Conservation (phyloP, 2,797 vertebrate genomes). For the Squalus acanthias region DNA sequence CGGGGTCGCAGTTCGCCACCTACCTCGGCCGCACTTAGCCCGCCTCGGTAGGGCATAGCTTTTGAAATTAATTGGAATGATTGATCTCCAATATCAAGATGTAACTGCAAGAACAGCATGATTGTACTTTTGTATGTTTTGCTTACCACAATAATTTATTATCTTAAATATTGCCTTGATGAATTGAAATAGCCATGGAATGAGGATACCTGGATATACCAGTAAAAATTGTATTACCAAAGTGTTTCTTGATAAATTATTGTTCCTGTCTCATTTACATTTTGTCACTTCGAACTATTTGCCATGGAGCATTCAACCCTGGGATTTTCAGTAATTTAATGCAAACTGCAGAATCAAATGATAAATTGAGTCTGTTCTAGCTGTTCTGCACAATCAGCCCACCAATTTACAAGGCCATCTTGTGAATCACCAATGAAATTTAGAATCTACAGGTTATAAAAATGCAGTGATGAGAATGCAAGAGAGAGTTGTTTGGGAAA, state of each 20-base stretch:
- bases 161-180: neutral
- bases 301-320: slow-evolving; percentile 15
- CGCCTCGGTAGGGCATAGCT: neutral
- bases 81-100: neutral
- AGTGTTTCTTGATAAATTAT: slow-evolving; percentile 23
- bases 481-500: neutral
- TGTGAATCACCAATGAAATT: neutral
- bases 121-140: neutral
- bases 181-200: slow-evolving; percentile 8
- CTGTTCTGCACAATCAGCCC: slow-evolving; percentile 19
- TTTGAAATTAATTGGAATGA: slow-evolving; percentile 7
- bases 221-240: neutral
- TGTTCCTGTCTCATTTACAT: slow-evolving; percentile 22
- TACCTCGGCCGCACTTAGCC: too few relatives aligned
- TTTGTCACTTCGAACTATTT: slow-evolving; percentile 3
- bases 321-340: slow-evolving; percentile 26
- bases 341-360: slow-evolving; percentile 27
- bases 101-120: neutral
- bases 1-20: too few relatives aligned
- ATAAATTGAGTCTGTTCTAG: neutral
- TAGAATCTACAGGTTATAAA: neutral
- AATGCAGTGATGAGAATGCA: neutral
- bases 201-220: neutral
- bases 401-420: slow-evolving; percentile 24
- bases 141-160: slow-evolving; percentile 9